Evolutionary conservation across 1,140 invertebrate species (phyloP).

Genomic region (Drosophila dunni): DNA sequence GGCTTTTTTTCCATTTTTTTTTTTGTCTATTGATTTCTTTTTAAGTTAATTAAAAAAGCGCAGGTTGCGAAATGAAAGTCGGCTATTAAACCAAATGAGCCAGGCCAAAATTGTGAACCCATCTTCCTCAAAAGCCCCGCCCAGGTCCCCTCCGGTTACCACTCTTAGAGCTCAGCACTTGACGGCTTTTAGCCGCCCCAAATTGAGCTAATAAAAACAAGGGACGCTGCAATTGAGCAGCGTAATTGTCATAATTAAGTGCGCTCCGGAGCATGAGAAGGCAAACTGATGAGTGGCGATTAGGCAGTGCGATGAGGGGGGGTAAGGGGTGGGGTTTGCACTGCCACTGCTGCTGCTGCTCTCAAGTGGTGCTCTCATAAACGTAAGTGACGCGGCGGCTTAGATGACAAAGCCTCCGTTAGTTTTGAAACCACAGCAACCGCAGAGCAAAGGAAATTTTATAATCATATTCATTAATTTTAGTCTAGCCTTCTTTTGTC

Average conservation of each 20-base stretch:
- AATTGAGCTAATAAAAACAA: conserved; percentile 35
- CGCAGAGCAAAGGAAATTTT: neutral
- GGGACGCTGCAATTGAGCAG: conserved; percentile 45
- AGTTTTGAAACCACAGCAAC: neutral
- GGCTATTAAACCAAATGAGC: conserved; percentile 44
- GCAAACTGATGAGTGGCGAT: neutral
- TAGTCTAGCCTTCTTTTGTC: neutral
- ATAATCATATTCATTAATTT: too few species aligned
- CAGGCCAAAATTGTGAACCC: conserved; percentile 26
- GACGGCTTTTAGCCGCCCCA: conserved; percentile 11
- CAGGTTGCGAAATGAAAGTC: conserved; percentile 43
- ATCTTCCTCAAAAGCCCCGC: neutral
- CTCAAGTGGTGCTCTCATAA: conserved; percentile 37
- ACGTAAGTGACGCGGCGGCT: conserved; percentile 24
- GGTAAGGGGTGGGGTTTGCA: neutral
- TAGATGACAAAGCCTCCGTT: neutral
- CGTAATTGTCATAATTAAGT: conserved; percentile 66
- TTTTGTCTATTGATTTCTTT: conserved; percentile 69
- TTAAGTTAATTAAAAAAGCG: conserved; percentile 74
- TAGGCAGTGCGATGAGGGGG: neutral
- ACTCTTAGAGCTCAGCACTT: neutral
- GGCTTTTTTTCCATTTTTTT: neutral
- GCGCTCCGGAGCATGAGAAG: conserved; percentile 5
- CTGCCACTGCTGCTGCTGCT: neutral
- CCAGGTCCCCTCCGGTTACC: neutral